Conservation (phyloP, 2,113 vertebrate genomes). For the Emydocephalus ijimae region DNA sequence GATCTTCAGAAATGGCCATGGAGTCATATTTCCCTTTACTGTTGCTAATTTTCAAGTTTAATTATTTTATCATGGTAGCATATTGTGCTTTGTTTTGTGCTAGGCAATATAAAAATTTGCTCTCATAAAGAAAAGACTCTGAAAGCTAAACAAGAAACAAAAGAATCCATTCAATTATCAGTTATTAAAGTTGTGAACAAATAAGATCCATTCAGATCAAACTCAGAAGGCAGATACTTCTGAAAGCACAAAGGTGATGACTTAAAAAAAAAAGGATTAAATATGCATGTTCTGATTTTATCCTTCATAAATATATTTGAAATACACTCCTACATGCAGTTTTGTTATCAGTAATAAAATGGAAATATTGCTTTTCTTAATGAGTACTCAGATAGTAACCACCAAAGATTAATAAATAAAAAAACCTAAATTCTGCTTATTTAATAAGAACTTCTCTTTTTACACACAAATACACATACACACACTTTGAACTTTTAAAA, state of each 20-base stretch:
- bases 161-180: background rate
- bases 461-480: background rate
- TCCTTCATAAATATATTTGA: background rate
- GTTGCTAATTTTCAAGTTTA: background rate
- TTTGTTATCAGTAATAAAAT: background rate
- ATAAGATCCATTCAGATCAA: background rate
- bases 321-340: background rate
- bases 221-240: background rate
- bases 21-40: conserved; percentile 1
- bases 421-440: background rate
- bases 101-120: background rate
- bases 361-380: background rate
- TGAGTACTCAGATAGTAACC: background rate
- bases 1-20: background rate
- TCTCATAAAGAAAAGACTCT: background rate
- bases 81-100: background rate
- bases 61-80: conserved; percentile 2
- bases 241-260: background rate
- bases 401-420: conserved; percentile 11
- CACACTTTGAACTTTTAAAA: background rate
- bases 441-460: background rate
- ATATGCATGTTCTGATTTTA: background rate
- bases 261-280: background rate
- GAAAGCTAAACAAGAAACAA: background rate
- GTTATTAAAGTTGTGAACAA: background rate